A percentile compares a stretch with the other conserved stretches of the same genome.
Conservation (phyloP, 2,797 vertebrate genomes). For the Morelia viridis region DNA sequence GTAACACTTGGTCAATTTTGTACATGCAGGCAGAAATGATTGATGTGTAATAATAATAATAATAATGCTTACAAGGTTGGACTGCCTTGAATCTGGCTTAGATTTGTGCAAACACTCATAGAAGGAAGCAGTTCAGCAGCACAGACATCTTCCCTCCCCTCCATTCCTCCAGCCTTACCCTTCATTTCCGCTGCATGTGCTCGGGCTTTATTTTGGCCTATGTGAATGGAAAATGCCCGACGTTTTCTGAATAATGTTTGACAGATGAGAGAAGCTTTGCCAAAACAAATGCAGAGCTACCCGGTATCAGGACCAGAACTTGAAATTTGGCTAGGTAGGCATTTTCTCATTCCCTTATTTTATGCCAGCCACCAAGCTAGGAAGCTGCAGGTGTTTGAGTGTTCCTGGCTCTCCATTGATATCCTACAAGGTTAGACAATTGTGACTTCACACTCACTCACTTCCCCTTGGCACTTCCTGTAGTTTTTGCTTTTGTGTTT, state of each 20-base stretch:
- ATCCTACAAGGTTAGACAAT: neutral
- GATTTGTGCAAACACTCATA: slow-evolving; percentile 1
- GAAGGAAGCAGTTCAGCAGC: slow-evolving; percentile 3
- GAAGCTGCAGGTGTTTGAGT: neutral
- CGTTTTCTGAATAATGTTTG: slow-evolving; percentile 20
- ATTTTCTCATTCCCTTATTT: neutral
- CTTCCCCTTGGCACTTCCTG: neutral
- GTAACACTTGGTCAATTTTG: neutral
- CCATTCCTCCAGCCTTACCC: neutral
- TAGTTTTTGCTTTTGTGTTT: neutral
- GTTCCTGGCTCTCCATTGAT: neutral
- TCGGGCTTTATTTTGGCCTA: slow-evolving; percentile 4
- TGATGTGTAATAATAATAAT: neutral
- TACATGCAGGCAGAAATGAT: neutral
- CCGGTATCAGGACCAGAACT: neutral
- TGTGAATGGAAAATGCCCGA: slow-evolving; percentile 20
- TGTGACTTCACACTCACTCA: neutral
- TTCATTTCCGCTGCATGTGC: neutral
- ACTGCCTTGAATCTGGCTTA: neutral
- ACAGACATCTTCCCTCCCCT: neutral
- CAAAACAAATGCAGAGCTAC: slow-evolving; percentile 5
- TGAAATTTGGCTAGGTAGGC: neutral
- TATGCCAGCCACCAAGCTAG: neutral
- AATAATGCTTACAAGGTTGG: neutral
- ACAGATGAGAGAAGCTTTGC: slow-evolving; percentile 21